A percentile compares a stretch with the other conserved stretches of the same genome.
Conservation (phyloP, 2,113 vertebrate genomes). For the Alaudala cheleensis region DNA sequence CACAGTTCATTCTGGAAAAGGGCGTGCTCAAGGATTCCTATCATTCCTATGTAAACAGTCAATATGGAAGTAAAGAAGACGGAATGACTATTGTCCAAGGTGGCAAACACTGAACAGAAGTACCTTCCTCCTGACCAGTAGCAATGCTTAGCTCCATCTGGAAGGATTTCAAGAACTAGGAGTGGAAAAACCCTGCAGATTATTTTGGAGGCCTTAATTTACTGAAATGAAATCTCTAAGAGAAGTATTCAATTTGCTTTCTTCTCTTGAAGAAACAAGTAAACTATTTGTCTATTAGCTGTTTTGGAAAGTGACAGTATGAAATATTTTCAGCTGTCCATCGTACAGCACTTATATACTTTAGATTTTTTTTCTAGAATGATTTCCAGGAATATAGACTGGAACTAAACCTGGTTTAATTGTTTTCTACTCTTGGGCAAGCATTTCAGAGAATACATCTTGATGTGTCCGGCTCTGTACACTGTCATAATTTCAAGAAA, state of each 20-base stretch:
- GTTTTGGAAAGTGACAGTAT: not conserved
- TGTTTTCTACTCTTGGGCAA: not conserved
- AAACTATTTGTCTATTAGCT: not conserved
- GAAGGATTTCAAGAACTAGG: not conserved
- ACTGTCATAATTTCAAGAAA: not conserved
- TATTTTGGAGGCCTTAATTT: not conserved
- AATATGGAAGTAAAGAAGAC: not conserved
- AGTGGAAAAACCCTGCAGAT: not conserved
- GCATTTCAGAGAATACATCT: not conserved
- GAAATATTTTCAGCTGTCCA: not conserved
- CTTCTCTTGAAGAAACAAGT: not conserved
- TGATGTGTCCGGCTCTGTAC: not conserved
- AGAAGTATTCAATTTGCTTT: not conserved
- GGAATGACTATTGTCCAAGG: not conserved
- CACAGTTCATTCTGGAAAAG: not conserved
- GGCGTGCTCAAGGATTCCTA: not conserved
- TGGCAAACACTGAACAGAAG: not conserved
- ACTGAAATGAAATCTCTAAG: not conserved
- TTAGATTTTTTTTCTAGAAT: not conserved
- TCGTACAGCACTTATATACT: rapidly evolving
- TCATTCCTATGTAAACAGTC: not conserved
- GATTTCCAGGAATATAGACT: not conserved
- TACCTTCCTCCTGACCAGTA: not conserved
- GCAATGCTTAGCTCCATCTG: not conserved
- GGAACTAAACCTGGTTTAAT: not conserved